Percentiles rank a stretch among this genome's conserved stretches.
These are phyloP conservation scores for Acanthis flammea DNA, from an alignment of 2,797 vertebrate species.

Conservation along the genomic window DNA sequence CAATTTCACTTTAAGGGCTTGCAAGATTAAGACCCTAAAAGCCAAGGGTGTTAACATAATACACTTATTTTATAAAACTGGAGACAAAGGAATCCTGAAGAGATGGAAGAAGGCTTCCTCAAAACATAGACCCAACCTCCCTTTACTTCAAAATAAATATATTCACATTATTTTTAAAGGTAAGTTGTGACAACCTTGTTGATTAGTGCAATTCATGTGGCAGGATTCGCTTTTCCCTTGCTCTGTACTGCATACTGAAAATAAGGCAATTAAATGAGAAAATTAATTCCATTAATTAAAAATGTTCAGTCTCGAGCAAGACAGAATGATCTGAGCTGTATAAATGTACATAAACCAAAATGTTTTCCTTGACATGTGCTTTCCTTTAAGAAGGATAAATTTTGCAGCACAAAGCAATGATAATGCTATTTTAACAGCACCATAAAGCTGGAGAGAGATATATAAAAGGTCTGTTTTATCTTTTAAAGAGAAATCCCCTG, in stretches of 20 bases:
- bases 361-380: slow-evolving; percentile 9
- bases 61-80: neutral
- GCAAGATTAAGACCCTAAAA: slow-evolving; percentile 15
- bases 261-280: slow-evolving; percentile 63
- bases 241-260: slow-evolving; percentile 55
- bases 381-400: slow-evolving; percentile 36
- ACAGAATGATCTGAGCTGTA: neutral
- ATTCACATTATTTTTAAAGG: slow-evolving; percentile 61
- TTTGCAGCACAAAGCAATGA: neutral
- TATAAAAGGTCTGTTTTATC: neutral
- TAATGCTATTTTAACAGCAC: neutral
- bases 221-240: slow-evolving; percentile 36
- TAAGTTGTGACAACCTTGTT: slow-evolving; percentile 66
- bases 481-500: slow-evolving; percentile 9
- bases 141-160: slow-evolving; percentile 41
- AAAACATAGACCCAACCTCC: neutral
- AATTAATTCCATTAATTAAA: slow-evolving; percentile 68
- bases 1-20: neutral
- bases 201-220: slow-evolving; percentile 65
- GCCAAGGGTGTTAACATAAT: neutral
- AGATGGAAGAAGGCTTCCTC: neutral
- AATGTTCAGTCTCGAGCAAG: slow-evolving; percentile 55
- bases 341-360: slow-evolving; percentile 32
- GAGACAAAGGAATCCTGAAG: neutral
- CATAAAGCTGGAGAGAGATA: neutral